Percentiles rank a stretch among this genome's conserved stretches.
These are phyloP conservation scores for Drosophila equinoxialis DNA, from an alignment of 1,140 invertebrate species.

Conservation along the genomic window DNA sequence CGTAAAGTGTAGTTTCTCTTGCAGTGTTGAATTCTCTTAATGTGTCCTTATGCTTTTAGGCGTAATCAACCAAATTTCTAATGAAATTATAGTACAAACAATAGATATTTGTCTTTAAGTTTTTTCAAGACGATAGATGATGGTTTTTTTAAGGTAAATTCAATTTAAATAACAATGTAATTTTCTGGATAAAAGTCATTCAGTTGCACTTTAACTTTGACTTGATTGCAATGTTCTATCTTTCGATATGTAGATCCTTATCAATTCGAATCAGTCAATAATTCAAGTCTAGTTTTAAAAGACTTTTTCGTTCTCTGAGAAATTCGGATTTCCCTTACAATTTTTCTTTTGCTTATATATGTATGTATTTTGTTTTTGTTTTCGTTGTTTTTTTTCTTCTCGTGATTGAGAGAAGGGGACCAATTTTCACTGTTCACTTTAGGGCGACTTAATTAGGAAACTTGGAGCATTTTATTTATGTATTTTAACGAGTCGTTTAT, in stretches of 20 bases:
- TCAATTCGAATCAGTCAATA: neutral
- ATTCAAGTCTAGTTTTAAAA: neutral
- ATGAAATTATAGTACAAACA: too few relatives aligned
- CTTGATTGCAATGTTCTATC: neutral
- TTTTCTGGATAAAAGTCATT: too few relatives aligned
- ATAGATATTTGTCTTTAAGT: too few relatives aligned
- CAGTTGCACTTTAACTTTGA: neutral
- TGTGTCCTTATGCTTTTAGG: too few relatives aligned
- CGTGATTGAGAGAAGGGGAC: neutral
- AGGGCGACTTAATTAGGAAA: conserved; percentile 76
- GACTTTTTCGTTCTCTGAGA: neutral
- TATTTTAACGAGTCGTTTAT: conserved; percentile 79
- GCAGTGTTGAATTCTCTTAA: too few relatives aligned
- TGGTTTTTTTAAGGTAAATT: too few relatives aligned
- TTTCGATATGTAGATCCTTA: neutral
- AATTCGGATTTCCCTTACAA: neutral
- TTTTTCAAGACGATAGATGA: too few relatives aligned
- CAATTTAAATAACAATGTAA: too few relatives aligned
- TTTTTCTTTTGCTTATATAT: conserved; percentile 1
- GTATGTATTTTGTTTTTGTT: too few relatives aligned
- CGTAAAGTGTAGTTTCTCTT: too few relatives aligned
- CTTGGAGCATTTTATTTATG: conserved; percentile 77
- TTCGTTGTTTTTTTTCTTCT: neutral
- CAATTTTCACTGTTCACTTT: conserved; percentile 27
- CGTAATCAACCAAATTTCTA: too few relatives aligned